Base-by-base conservation (phyloP, 1,140 invertebrate genomes). In the Carcinoscorpius rotundicauda region DNA sequence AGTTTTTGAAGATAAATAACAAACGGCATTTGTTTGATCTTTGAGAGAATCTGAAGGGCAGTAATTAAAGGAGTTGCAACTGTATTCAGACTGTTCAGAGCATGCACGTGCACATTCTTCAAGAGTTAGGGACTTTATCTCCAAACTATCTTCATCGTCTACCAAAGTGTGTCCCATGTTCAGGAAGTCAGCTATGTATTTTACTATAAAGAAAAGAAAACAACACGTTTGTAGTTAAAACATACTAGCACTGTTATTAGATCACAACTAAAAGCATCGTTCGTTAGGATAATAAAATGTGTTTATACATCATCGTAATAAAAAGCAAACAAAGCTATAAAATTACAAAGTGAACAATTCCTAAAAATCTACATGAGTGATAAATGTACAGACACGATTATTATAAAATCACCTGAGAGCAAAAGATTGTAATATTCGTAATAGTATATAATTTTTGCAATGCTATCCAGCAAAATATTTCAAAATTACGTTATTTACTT, bases 21-120 rank as follows among this genome's bases (percentile, higher is more conserved):
- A 67, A 6, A 9, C 10, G 49, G 60, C 64, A 51, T 67, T 55
- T 52, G 29, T 58, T 50, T 3, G 51, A 51, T 4, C 53, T 55
- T 29, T 29, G 29, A 29, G 29, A 29, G 29, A 29, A 29, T 29
- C 29, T 29, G 29, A 29, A 0, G 66, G 61, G 11, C 66, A 68
- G 29, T 65, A 65, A 52, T 65, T 63, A 60, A 68, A 68, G 4
- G 61, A 65, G 4, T 63, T 63, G 50, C 66, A 68, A 9, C 48
- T 65, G 51, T n/a, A 29, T 58, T 62, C 61, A 9, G 56, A 9
- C 11, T 67, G 60, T 57, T 68, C 66, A 0, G 66, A 68, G 51
- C 66, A 68, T 4, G 50, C 10, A 11, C 51, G 10, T 49, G 66
- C 63, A 49, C 66, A 68, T 4, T 68, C 61, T 58, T 68, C 66